Evolutionary conservation across 2,888 invertebrate genomes (phyloP).

Genomic region (Phyto melanocephala): DNA sequence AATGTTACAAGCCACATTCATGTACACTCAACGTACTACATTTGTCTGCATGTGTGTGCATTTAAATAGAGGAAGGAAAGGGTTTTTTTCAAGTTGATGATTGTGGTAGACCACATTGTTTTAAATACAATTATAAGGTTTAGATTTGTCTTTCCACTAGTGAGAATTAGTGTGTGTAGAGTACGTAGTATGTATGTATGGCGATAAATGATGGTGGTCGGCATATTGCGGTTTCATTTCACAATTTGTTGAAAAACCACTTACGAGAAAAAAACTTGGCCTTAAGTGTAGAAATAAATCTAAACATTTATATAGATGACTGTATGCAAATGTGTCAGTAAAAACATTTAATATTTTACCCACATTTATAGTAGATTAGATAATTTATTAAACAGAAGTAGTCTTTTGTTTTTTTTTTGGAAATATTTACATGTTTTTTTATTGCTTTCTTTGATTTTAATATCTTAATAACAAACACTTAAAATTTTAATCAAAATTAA

Average conservation of each 20-base stretch:
- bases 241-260: slow-evolving; percentile 36
- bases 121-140: slow-evolving; percentile 29
- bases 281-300: slow-evolving; percentile 10
- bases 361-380: slow-evolving; percentile 13
- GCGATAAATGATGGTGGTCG: slow-evolving; percentile 31
- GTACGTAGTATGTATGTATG: background rate
- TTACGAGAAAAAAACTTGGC: slow-evolving; percentile 28
- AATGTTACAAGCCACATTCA: background rate
- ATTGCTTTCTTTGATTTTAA: slow-evolving; percentile 23
- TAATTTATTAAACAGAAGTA: background rate
- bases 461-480: slow-evolving; percentile 57
- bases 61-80: slow-evolving; percentile 30
- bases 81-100: slow-evolving; percentile 19
- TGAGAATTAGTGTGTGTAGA: background rate
- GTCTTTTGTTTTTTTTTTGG: background rate
- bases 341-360: slow-evolving; percentile 42
- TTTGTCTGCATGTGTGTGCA: background rate
- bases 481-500: slow-evolving; percentile 56
- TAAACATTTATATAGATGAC: background rate
- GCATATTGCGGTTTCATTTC: slow-evolving; percentile 38
- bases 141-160: background rate
- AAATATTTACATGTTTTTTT: slow-evolving; percentile 32
- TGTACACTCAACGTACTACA: background rate
- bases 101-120: slow-evolving; percentile 52
- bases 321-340: slow-evolving; percentile 8